A percentile compares a stretch with the other conserved stretches of the same genome.
phyloP scores from a whole-genome alignment of 64 coral and sea anemone species.

The Astreopora myriophthalma region DNA sequence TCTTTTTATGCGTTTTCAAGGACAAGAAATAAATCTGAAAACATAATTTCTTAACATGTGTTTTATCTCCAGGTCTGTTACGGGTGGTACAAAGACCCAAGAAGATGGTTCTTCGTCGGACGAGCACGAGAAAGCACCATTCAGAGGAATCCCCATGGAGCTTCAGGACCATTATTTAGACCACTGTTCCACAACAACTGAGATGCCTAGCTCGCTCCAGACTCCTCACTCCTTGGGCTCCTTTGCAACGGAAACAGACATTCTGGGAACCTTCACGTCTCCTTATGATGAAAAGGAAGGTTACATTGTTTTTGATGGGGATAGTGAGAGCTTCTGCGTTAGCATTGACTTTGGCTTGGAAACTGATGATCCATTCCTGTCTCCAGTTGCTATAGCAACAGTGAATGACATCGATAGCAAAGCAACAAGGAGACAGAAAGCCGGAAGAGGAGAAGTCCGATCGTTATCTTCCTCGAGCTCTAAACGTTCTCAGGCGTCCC shows the following conservation, averaged over 20 bases:
- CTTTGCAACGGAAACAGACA: constrained; percentile 15
- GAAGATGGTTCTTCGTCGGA: background rate
- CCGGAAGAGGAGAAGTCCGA: background rate
- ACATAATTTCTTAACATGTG: too few relatives aligned
- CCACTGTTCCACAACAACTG: constrained; percentile 11
- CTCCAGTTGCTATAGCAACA: background rate
- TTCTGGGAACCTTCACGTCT: background rate
- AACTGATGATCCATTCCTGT: constrained; percentile 14
- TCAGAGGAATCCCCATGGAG: background rate
- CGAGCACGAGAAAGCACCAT: background rate
- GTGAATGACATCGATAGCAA: background rate
- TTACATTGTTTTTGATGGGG: background rate
- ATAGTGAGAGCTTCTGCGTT: constrained; percentile 4
- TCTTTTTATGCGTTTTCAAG: too few relatives aligned
- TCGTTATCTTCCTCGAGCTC: background rate
- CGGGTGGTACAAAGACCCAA: background rate
- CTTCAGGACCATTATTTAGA: background rate
- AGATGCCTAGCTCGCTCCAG: constrained; percentile 38
- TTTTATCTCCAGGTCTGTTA: background rate
- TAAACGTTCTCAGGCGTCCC: constrained; percentile 24
- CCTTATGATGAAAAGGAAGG: constrained; percentile 12
- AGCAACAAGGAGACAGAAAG: background rate
- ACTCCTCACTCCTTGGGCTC: background rate
- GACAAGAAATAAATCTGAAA: too few relatives aligned
- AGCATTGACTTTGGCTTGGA: constrained; percentile 33